Evolutionary conservation across 2,797 vertebrate genomes (phyloP), one percentile per base, ranked within the genome.

Genomic region (Lutjanus argentimaculatus): DNA sequence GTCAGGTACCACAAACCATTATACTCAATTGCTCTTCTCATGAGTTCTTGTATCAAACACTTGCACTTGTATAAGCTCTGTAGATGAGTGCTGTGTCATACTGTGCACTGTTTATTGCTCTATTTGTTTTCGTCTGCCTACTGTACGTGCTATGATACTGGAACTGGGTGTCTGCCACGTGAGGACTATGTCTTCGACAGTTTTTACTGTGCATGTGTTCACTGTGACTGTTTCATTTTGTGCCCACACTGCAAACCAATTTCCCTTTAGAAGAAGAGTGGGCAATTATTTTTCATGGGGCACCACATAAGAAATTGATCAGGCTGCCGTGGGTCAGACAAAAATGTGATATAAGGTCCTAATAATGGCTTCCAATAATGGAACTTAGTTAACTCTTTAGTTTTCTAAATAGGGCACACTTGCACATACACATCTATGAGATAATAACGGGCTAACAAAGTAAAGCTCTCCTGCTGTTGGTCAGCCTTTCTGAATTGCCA

Each of bases 1-100:
- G 43, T 64, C 52, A 57, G 16, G 22, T 52, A 62, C 14, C 43
- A 55, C 21, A 61, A 78, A 74, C 15, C 30, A 66, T 53, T n/a
- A 22, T 14, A 42, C 19, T 48, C 1, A 21, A 30, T 2, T 30
- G 16, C 30, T 64, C 1, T 2, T 55, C 49, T 72, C 21, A 62
- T 66, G 46, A 55, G 4, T 51, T 14, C 3, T 43, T 57, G 40
- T 21, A 30, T 49, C 19, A 0, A 8, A 76, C 51, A 40, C 4
- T 46, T 63, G 65, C 16, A 42, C 25, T 58, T 61, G 25, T 48
- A 21, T 48, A 8, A 57, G 45, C 8, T 25, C 61, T 55, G 62
- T 15, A 17, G 21, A 51, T 63, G 11, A 22, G 56, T 22, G 30
- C 30, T 30, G 12, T 45, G 17, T 36, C 21, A 15, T 8, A 55